phyloP scores from a whole-genome alignment of 1,140 invertebrate genomes.

The Tenebrio molitor region DNA sequence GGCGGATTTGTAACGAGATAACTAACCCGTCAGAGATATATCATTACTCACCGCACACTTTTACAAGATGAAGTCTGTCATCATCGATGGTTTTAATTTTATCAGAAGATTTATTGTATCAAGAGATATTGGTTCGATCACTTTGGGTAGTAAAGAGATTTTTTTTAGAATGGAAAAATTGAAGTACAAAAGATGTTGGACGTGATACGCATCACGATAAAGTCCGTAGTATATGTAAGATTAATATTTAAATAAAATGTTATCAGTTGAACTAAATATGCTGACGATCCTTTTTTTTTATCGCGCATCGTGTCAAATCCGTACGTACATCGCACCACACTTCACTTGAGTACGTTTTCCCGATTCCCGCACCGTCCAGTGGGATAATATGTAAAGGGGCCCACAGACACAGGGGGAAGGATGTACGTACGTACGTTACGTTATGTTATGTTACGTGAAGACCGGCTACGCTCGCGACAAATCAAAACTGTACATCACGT shows the following conservation, averaged over 20 bases:
- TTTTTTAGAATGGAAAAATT: conserved; percentile 7
- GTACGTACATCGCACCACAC: neutral
- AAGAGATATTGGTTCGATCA: neutral
- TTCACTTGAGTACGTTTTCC: conserved; percentile 22
- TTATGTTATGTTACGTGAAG: no score
- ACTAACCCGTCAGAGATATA: neutral
- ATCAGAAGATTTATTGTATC: conserved; percentile 13
- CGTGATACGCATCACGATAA: conserved; percentile 33
- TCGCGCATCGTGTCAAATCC: conserved; percentile 4
- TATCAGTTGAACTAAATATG: conserved; percentile 28
- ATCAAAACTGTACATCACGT: no score
- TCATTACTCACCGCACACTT: neutral
- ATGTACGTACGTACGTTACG: no score
- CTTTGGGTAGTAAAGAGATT: neutral
- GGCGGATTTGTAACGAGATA: conserved; percentile 8
- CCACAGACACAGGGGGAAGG: neutral
- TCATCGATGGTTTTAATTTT: conserved; percentile 6
- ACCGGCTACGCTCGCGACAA: no score
- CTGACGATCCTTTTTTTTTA: neutral
- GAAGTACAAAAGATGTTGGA: conserved; percentile 10
- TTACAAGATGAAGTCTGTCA: neutral
- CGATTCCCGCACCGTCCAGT: neutral
- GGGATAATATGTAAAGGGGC: conserved; percentile 16
- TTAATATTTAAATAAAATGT: conserved; percentile 34
- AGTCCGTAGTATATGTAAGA: conserved; percentile 13